Conservation (phyloP, 2,888 invertebrate genomes). For the Pollenia griseotomentosa region DNA sequence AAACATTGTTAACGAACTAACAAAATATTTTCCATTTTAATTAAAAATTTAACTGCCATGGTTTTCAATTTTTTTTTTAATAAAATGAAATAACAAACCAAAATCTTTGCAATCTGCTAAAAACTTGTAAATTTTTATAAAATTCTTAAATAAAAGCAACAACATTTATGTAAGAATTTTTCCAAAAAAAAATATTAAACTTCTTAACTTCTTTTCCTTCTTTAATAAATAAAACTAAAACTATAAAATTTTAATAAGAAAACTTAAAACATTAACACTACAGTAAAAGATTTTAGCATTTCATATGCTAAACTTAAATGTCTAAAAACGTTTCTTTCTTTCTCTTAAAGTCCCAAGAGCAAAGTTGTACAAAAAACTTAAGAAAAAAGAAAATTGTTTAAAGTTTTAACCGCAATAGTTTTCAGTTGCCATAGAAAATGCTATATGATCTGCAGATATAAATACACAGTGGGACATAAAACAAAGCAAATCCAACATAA, state of each 20-base stretch:
- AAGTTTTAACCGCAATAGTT: conserved; percentile 49
- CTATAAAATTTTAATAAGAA: conserved; percentile 61
- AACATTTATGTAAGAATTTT: too few relatives aligned
- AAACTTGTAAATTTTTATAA: too few relatives aligned
- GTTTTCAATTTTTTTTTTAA: too few relatives aligned
- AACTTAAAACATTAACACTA: conserved; percentile 56
- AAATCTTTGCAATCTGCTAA: too few relatives aligned
- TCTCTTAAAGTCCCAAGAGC: conserved; percentile 32
- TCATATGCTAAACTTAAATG: conserved; percentile 22
- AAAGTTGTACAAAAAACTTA: conserved; percentile 1
- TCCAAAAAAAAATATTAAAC: background rate
- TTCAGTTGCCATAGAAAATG: conserved; percentile 1
- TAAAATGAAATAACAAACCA: too few relatives aligned
- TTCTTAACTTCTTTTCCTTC: background rate
- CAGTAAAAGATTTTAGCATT: conserved; percentile 24
- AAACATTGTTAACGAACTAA: too few relatives aligned
- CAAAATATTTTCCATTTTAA: too few relatives aligned
- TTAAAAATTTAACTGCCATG: too few relatives aligned
- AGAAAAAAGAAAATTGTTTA: background rate
- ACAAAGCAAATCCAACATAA: too few relatives aligned
- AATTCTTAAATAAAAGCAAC: too few relatives aligned
- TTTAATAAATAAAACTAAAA: conserved; percentile 39
- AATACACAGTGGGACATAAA: too few relatives aligned
- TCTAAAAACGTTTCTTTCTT: conserved; percentile 1
- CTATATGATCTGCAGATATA: too few relatives aligned